A percentile compares a stretch with the other conserved stretches of the same genome.
Evolutionary conservation across 2,888 invertebrate genomes (phyloP).

Genomic region (Rosalia funebris): DNA sequence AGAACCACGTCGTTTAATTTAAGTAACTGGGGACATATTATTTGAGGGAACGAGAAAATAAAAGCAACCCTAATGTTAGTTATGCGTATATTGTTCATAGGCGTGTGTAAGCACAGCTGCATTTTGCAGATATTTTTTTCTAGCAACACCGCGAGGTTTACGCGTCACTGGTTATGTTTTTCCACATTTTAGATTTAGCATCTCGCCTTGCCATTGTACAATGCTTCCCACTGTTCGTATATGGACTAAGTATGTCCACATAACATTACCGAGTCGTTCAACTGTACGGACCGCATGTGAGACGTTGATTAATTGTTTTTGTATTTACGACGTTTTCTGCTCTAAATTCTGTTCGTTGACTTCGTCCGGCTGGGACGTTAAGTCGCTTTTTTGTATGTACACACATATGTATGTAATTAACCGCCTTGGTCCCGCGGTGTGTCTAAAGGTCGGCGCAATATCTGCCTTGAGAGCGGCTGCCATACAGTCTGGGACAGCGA

Average conservation of each 20-base stretch:
- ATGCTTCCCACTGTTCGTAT: constrained; percentile 14
- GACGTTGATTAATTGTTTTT: constrained; percentile 26
- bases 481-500: constrained; percentile 17
- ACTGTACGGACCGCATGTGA: constrained; percentile 3
- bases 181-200: too few relatives aligned
- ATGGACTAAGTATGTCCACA: constrained; percentile 15
- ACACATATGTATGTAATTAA: constrained; percentile 9
- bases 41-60: too few relatives aligned
- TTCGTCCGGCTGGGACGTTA: constrained; percentile 13
- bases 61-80: too few relatives aligned
- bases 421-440: constrained; percentile 9
- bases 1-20: too few relatives aligned
- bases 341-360: constrained; percentile 34
- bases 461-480: constrained; percentile 21
- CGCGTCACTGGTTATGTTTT: too few relatives aligned
- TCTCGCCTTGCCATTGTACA: constrained; percentile 7
- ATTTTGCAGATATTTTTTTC: too few relatives aligned
- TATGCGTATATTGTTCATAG: too few relatives aligned
- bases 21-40: too few relatives aligned
- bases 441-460: constrained; percentile 25
- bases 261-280: constrained; percentile 16
- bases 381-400: constrained; percentile 18
- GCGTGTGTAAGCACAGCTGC: too few relatives aligned
- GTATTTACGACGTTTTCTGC: constrained; percentile 26
- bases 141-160: too few relatives aligned